phyloP scores from a whole-genome alignment of 2,888 invertebrate species.

The Petrolisthes manimaculis region DNA sequence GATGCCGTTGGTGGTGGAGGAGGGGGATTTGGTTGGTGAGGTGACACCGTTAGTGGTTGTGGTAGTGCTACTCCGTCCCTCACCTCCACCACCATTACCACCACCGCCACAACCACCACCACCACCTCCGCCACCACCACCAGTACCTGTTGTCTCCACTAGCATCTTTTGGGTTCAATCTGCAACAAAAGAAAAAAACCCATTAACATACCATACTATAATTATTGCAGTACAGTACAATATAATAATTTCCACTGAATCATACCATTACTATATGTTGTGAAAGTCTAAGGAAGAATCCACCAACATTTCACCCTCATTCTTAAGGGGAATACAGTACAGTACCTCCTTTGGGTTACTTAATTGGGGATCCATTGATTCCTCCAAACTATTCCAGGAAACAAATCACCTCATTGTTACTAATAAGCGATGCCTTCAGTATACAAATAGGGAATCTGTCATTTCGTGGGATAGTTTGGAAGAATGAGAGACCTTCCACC shows the following conservation, averaged over 20 bases:
- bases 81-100: neutral
- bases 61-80: neutral
- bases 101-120: slow-evolving; percentile 33
- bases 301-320: too few species aligned
- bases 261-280: neutral
- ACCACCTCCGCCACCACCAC: slow-evolving; percentile 30
- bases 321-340: too few species aligned
- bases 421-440: too few species aligned
- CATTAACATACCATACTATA: too few species aligned
- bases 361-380: too few species aligned
- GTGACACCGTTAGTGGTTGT: neutral
- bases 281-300: neutral
- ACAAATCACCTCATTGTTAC: too few species aligned
- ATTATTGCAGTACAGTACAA: neutral
- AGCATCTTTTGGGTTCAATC: slow-evolving; percentile 41
- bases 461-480: too few species aligned
- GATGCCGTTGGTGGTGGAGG: neutral
- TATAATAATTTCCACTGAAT: neutral
- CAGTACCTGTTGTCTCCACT: slow-evolving; percentile 37
- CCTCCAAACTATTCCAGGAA: too few species aligned
- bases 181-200: neutral
- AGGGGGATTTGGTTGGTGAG: neutral
- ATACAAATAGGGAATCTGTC: too few species aligned
- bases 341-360: too few species aligned
- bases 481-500: too few species aligned